Evolutionary conservation across 2,888 invertebrate species (phyloP).

Genomic region (Parelbella ahira): DNA sequence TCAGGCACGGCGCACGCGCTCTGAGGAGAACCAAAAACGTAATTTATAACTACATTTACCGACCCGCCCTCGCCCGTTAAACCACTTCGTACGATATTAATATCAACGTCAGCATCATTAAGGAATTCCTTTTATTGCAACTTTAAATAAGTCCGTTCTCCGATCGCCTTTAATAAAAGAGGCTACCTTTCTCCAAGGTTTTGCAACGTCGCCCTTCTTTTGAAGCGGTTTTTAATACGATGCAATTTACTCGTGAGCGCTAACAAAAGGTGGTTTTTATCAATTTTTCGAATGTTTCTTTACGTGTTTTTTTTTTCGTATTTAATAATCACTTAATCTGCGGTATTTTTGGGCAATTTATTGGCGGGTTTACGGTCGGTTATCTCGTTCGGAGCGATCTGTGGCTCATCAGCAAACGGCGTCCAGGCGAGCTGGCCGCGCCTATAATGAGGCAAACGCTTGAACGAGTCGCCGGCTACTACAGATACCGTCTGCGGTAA

Average conservation of each 20-base stretch:
- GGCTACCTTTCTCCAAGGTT: conserved; percentile 75
- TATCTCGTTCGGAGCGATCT: conserved; percentile 38
- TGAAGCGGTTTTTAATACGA: conserved; percentile 47
- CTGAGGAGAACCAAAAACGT: conserved; percentile 57
- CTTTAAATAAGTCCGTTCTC: conserved; percentile 72
- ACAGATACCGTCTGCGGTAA: conserved; percentile 20
- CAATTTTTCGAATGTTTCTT: conserved; percentile 52
- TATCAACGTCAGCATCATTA: conserved; percentile 75
- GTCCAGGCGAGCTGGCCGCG: conserved; percentile 27
- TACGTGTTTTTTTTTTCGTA: conserved; percentile 42
- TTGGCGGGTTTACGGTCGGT: conserved; percentile 28
- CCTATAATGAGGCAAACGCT: conserved; percentile 46
- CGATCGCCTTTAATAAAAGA: conserved; percentile 67
- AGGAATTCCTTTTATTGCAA: conserved; percentile 78
- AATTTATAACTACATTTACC: conserved; percentile 74
- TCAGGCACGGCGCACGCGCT: conserved; percentile 33
- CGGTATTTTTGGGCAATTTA: conserved; percentile 47
- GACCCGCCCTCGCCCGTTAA: conserved; percentile 41
- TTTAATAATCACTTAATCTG: conserved; percentile 65
- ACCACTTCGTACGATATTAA: conserved; percentile 69
- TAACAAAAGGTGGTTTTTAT: conserved; percentile 60
- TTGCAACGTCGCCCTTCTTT: conserved; percentile 69
- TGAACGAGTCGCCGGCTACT: conserved; percentile 19
- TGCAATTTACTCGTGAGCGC: conserved; percentile 45
- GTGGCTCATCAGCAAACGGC: conserved; percentile 44